A percentile compares a stretch with the other conserved stretches of the same genome.
Conservation (phyloP, 2,113 vertebrate genomes). For the Rhizomys pruinosus region DNA sequence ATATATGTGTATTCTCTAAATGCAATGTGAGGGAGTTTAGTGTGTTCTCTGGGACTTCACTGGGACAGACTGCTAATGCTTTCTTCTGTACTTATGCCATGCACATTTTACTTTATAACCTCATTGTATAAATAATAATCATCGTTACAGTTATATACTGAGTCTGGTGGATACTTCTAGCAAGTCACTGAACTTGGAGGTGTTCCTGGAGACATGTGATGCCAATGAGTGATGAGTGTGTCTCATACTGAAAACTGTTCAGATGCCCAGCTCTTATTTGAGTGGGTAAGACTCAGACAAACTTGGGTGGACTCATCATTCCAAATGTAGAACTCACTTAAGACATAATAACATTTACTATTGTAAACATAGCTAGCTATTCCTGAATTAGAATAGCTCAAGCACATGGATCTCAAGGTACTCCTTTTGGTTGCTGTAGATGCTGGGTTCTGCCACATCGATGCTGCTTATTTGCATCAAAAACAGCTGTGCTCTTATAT, state of each 20-base stretch:
- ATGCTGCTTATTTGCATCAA: neutral
- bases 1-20: neutral
- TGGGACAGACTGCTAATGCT: neutral
- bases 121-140: neutral
- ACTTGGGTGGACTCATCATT: neutral
- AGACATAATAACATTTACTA: neutral
- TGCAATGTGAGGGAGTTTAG: neutral
- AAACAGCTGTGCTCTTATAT: too few relatives aligned
- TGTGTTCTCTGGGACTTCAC: neutral
- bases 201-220: neutral
- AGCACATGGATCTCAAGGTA: neutral
- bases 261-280: neutral
- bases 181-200: neutral
- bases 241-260: neutral
- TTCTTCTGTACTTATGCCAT: neutral
- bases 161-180: neutral
- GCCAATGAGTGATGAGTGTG: neutral
- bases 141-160: neutral
- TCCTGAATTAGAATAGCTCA: neutral
- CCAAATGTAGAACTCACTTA: neutral
- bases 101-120: neutral
- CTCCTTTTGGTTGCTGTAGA: neutral
- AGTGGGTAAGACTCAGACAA: neutral
- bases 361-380: neutral
- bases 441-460: slow-evolving; percentile 39